A percentile compares a stretch with the other conserved stretches of the same genome.
These are phyloP conservation scores for Malurus melanocephalus DNA, from an alignment of 2,113 vertebrate species.

Conservation along the genomic window DNA sequence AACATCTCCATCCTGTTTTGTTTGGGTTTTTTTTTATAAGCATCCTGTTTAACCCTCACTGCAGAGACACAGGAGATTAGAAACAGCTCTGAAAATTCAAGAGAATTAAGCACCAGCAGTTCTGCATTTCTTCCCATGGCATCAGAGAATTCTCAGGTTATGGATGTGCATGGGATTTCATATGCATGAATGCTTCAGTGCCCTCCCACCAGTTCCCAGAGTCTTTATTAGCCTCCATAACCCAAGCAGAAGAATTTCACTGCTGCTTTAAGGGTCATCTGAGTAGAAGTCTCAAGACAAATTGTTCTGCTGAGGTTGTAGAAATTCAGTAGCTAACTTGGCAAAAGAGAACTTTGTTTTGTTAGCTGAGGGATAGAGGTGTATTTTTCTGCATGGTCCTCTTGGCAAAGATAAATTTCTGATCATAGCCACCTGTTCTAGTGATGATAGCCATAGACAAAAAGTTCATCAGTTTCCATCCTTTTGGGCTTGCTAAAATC, in stretches of 20 bases:
- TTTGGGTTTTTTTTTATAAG: background rate
- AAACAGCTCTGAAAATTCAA: background rate
- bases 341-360: conserved; percentile 17
- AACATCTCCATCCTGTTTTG: background rate
- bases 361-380: background rate
- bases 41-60: background rate
- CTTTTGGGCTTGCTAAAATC: background rate
- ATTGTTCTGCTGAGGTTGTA: background rate
- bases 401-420: background rate
- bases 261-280: conserved; percentile 53
- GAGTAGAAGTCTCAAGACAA: conserved; percentile 51
- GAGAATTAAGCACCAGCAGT: background rate
- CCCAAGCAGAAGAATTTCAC: conserved; percentile 67
- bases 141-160: conserved; percentile 40
- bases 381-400: background rate
- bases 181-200: conserved; percentile 61
- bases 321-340: conserved; percentile 11
- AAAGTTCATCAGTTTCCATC: background rate
- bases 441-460: too few species aligned
- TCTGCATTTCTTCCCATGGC: background rate
- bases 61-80: background rate
- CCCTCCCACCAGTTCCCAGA: conserved; percentile 57
- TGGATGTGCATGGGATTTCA: conserved; percentile 35
- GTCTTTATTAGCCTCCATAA: conserved; percentile 57
- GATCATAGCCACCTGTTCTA: background rate